These are phyloP conservation scores for Uropetala carovei DNA, from an alignment of 2,888 invertebrate species.

Conservation along the genomic window DNA sequence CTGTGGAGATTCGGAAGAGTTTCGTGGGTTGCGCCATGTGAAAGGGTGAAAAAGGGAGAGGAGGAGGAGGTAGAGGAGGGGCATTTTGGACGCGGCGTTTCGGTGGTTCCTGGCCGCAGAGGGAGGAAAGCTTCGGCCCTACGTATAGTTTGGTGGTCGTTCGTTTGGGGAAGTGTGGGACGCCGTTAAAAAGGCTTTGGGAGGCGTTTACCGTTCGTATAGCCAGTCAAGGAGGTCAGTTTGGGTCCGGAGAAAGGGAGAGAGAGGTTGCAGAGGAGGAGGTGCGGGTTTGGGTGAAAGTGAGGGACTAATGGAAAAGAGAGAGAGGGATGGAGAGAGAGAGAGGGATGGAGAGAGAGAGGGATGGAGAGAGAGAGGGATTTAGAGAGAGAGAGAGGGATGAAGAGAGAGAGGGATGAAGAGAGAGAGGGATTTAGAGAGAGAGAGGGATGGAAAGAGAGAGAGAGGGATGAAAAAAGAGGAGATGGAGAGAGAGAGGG, in stretches of 20 bases:
- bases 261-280: background rate
- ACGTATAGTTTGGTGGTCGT: constrained; percentile 3
- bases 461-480: background rate
- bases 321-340: background rate
- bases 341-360: background rate
- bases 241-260: background rate
- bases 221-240: constrained; percentile 8
- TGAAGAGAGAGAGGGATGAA: background rate
- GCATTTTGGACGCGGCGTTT: background rate
- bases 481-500: background rate
- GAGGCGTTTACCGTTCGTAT: constrained; percentile 7
- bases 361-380: background rate
- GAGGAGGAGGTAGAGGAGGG: too few relatives aligned
- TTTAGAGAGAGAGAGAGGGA: background rate
- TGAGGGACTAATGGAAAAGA: background rate
- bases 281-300: background rate
- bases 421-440: background rate
- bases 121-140: background rate
- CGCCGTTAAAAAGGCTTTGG: constrained; percentile 10
- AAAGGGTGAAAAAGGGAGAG: background rate
- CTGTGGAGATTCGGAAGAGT: background rate
- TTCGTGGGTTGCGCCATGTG: background rate
- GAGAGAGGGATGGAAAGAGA: background rate
- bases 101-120: constrained; percentile 2
- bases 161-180: constrained; percentile 9